Percentiles rank a stretch among this genome's conserved stretches.
Evolutionary conservation across 2,113 vertebrate species (phyloP).

Genomic region (Oceanodroma tethys): DNA sequence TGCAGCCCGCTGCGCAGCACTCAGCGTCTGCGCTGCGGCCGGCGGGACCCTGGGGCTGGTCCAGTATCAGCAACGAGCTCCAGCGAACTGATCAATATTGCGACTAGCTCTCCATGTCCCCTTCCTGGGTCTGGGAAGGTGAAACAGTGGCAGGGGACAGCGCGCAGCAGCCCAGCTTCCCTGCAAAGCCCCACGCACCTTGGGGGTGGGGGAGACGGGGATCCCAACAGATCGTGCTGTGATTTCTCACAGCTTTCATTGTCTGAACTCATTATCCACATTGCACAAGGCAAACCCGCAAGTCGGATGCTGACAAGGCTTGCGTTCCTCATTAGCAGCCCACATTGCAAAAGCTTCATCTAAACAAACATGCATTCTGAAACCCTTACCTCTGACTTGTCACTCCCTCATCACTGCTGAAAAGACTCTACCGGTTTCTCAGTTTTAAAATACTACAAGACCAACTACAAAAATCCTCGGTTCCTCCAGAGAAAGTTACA

Average conservation of each 20-base stretch:
- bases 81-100: accelerated
- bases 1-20: background rate
- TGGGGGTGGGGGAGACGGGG: background rate
- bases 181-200: background rate
- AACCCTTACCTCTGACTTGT: slow-evolving; percentile 64
- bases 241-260: slow-evolving; percentile 31
- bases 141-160: background rate
- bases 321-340: slow-evolving; percentile 40
- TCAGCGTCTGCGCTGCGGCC: background rate
- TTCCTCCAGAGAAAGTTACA: slow-evolving; percentile 45
- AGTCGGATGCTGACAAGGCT: slow-evolving; percentile 61
- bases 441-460: slow-evolving; percentile 31
- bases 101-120: accelerated
- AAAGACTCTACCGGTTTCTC: slow-evolving; percentile 21
- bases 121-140: background rate
- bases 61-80: background rate
- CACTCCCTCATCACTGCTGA: slow-evolving; percentile 45
- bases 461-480: slow-evolving; percentile 33
- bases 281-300: slow-evolving; percentile 41
- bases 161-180: background rate
- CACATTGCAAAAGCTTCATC: slow-evolving; percentile 34
- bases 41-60: background rate
- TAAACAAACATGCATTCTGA: slow-evolving; percentile 41
- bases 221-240: background rate
- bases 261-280: slow-evolving; percentile 45